phyloP scores from a whole-genome alignment of 2,113 vertebrate species.

The Phycodurus eques region DNA sequence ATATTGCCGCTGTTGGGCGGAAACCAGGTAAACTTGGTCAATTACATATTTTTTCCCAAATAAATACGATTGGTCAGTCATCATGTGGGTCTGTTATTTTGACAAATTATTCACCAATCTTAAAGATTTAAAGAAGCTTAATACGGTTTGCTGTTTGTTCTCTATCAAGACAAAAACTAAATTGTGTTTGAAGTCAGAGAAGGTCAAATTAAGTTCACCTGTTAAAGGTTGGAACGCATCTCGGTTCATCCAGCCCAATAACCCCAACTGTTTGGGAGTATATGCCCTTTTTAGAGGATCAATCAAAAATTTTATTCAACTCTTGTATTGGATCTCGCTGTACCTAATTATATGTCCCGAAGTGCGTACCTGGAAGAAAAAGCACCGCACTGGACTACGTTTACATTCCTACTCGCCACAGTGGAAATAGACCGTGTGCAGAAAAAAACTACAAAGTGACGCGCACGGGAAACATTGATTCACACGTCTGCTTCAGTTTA shows the following conservation, averaged over 20 bases:
- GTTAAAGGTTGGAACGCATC: not conserved
- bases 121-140: not conserved
- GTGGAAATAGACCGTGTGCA: not conserved
- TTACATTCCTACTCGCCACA: conserved; percentile 3
- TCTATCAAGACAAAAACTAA: not conserved
- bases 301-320: not conserved
- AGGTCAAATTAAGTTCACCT: not conserved
- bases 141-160: not conserved
- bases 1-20: not conserved
- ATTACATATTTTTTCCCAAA: not conserved
- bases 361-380: not conserved
- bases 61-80: not conserved
- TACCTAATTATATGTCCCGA: not conserved
- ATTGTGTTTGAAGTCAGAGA: not conserved
- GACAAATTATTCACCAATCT: not conserved
- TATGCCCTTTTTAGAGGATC: not conserved
- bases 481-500: conserved; percentile 1
- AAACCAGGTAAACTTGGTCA: not conserved
- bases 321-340: not conserved
- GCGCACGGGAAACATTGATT: not conserved
- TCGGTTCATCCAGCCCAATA: not conserved
- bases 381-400: not conserved
- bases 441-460: conserved; percentile 7
- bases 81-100: not conserved
- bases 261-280: no score